Evolutionary conservation across 2,113 vertebrate genomes (phyloP), one percentile per base, ranked within the genome.

Genomic region (Sebastes fasciatus): DNA sequence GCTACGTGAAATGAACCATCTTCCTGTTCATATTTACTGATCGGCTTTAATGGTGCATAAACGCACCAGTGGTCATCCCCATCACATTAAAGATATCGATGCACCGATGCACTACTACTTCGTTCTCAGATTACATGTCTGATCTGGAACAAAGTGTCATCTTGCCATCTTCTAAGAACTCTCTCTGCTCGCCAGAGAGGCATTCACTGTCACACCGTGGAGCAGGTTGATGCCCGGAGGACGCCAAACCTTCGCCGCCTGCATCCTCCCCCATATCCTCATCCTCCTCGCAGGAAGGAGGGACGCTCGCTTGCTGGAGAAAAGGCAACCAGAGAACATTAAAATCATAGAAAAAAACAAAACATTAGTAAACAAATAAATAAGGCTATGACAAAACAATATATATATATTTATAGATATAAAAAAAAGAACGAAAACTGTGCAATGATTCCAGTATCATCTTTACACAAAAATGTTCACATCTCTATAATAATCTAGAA

Each of bases 331-430:
- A 74, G 89, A 91, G 62, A 88, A 91, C 90, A 94, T 91, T 92
- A 88, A 93, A 89, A 89, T 83, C 52, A 89, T 77, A 83, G 64
- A 78, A 78, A 83, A 80, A 26, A 85, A 83, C 74, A 65, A 75
- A 79, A 69, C 81, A 91, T 92, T 89, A 93, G 86, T 89, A 93
- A 91, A 92, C 91, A 95, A 95, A 93, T 95, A 95, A 95, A 95
- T 95, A 95, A 95, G 93, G 93, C 92, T 91, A 93, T 80, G 83
- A 94, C 80, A 91, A 89, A 93, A 93, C 86, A 88, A 90, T 82
- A 91, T 89, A 94, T 89, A 90, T 90, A 88, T 90, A 89, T 89
- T 74, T 86, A 86, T 71, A 82, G 43, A 93, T 77, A 86, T 81
- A 82, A 79, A 82, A 86, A 79, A 77, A 84, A 83, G 6, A 79